Percentiles rank a stretch among this genome's conserved stretches.
phyloP scores from a whole-genome alignment of 30 jellyfish, hydroid and myxozoan genomes.

The Morbakka virulenta region DNA sequence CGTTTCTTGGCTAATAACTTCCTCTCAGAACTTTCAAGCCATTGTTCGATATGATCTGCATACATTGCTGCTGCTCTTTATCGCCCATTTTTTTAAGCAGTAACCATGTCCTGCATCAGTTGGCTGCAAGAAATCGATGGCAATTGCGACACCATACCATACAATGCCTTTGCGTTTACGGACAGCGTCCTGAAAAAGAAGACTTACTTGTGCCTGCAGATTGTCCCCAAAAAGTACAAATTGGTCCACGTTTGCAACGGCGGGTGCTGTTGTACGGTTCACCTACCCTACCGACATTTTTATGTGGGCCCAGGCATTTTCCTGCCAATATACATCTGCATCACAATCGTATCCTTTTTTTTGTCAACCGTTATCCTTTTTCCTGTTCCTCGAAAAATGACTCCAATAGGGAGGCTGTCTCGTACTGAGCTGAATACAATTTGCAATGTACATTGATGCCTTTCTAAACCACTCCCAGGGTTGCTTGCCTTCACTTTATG shows the following conservation, averaged over 20 bases:
- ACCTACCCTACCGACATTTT: conserved; percentile 30
- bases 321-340: conserved; percentile 53
- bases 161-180: background rate
- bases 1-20: too few species aligned
- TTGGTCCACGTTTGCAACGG: conserved; percentile 23
- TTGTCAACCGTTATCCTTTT: conserved; percentile 26
- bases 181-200: background rate
- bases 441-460: conserved; percentile 42
- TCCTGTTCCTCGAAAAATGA: conserved; percentile 45
- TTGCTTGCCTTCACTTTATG: conserved; percentile 48
- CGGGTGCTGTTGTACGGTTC: conserved; percentile 16
- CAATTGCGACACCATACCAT: too few species aligned
- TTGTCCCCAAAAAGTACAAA: conserved; percentile 34
- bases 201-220: background rate
- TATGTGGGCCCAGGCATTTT: conserved; percentile 64
- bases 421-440: conserved; percentile 3
- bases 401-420: background rate
- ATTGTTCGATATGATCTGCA: too few species aligned
- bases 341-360: conserved; percentile 40
- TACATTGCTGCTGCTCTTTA: too few species aligned
- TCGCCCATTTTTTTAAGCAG: too few species aligned
- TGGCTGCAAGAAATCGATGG: too few species aligned
- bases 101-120: too few species aligned
- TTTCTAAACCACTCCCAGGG: conserved; percentile 36
- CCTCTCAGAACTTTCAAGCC: too few species aligned